Percentiles rank a stretch among this genome's conserved stretches.
Conservation (phyloP, 2,113 vertebrate species). For the Lepus americanus region DNA sequence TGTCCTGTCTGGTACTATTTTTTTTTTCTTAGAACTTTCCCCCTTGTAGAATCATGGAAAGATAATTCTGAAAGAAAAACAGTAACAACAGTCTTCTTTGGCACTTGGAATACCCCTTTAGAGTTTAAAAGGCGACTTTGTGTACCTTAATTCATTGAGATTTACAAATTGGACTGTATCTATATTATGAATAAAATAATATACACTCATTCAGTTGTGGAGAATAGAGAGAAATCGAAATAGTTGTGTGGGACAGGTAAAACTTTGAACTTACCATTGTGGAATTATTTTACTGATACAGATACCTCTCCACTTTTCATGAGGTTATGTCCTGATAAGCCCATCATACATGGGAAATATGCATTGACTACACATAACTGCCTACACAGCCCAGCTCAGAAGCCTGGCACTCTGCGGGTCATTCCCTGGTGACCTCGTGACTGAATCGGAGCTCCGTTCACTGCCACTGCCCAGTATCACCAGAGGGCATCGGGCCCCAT, state of each 20-base stretch:
- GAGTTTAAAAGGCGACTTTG: not conserved
- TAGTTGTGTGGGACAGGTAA: not conserved
- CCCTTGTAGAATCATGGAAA: not conserved
- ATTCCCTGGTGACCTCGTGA: too few species aligned
- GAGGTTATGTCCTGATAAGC: too few species aligned
- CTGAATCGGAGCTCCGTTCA: too few species aligned
- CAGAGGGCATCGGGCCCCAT: too few species aligned
- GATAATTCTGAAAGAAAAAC: not conserved
- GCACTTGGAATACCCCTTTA: not conserved
- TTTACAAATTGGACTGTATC: not conserved
- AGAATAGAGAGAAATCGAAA: not conserved
- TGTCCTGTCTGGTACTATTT: not conserved
- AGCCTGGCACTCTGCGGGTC: too few species aligned
- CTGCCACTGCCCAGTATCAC: too few species aligned
- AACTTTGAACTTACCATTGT: not conserved
- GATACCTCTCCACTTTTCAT: too few species aligned
- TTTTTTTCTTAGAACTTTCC: not conserved
- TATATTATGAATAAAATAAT: constrained; percentile 14
- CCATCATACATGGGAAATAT: too few species aligned
- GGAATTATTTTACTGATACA: not conserved
- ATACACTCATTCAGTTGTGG: not conserved
- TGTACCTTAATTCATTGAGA: not conserved
- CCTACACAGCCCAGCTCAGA: too few species aligned
- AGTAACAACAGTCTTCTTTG: not conserved
- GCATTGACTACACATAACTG: too few species aligned